These are phyloP conservation scores for Rhodeus uyekii DNA, from an alignment of 2,797 vertebrate genomes.

Conservation along the genomic window DNA sequence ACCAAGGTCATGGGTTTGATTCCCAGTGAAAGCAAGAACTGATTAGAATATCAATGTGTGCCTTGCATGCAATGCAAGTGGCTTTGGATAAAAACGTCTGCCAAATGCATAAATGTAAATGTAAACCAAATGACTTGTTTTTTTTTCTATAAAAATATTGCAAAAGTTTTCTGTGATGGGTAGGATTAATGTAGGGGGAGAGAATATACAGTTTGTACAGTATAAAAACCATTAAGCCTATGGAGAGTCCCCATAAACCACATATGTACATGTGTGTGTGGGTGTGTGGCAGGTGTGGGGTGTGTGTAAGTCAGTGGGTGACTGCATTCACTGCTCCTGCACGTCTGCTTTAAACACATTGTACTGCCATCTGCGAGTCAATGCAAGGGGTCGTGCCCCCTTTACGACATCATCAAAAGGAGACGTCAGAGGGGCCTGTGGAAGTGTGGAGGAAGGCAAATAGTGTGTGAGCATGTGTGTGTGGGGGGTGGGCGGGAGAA, in stretches of 20 bases:
- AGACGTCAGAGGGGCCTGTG: constrained; percentile 57
- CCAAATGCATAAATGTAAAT: too few relatives aligned
- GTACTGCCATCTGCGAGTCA: constrained; percentile 76
- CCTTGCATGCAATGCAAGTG: too few relatives aligned
- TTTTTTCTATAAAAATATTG: too few relatives aligned
- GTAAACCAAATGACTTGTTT: too few relatives aligned
- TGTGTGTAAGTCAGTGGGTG: constrained; percentile 48
- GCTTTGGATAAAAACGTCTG: too few relatives aligned
- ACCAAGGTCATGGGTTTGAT: too few relatives aligned
- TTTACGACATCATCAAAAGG: constrained; percentile 57
- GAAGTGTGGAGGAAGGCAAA: constrained; percentile 51
- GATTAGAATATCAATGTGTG: too few relatives aligned
- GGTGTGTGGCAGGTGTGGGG: neutral
- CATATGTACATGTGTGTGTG: neutral
- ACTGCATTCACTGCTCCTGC: constrained; percentile 32
- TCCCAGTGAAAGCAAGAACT: too few relatives aligned
- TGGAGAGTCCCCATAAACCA: neutral
- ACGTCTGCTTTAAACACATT: constrained; percentile 58
- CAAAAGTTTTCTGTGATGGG: neutral
- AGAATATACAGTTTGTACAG: neutral
- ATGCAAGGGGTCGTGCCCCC: constrained; percentile 65
- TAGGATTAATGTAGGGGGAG: neutral
- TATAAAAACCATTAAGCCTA: neutral
- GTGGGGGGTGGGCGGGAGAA: neutral
- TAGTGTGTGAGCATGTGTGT: constrained; percentile 55